phyloP scores from a whole-genome alignment of 2,888 invertebrate genomes.

The Noctuana brunneofusca region DNA sequence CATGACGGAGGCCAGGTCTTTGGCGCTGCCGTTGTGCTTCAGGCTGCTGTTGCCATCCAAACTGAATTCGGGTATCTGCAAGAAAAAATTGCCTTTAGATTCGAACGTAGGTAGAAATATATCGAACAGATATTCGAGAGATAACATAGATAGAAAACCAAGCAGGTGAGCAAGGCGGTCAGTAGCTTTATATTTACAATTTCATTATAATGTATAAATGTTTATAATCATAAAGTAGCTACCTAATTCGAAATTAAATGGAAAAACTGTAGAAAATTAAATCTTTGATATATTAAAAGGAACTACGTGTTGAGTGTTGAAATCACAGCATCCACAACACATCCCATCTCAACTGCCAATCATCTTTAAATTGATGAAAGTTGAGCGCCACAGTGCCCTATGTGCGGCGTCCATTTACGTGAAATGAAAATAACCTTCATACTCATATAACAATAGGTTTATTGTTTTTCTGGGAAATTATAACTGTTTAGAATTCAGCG shows the following conservation, averaged over 20 bases:
- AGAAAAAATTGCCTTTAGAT: slow-evolving; percentile 34
- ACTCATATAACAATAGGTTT: slow-evolving; percentile 43
- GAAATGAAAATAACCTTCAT: slow-evolving; percentile 44
- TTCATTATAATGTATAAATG: no score
- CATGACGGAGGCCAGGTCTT: slow-evolving; percentile 87
- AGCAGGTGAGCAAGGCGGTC: not conserved
- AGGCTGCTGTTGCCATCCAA: slow-evolving; percentile 82
- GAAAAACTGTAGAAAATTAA: no score
- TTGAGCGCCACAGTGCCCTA: slow-evolving; percentile 16
- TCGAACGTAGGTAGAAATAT: no score
- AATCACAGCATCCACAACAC: slow-evolving; percentile 6
- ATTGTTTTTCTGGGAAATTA: slow-evolving; percentile 68
- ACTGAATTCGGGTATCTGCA: slow-evolving; percentile 83
- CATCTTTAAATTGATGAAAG: slow-evolving; percentile 31
- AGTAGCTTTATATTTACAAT: no score
- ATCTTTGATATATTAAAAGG: not conserved
- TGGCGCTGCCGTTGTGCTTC: slow-evolving; percentile 77
- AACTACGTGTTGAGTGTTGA: slow-evolving; percentile 7
- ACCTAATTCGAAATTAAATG: no score
- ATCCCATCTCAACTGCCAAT: slow-evolving; percentile 18
- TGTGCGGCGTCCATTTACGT: slow-evolving; percentile 27
- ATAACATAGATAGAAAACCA: not conserved
- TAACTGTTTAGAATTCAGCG: slow-evolving; percentile 64
- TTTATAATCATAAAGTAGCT: no score
- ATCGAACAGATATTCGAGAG: no score